These are phyloP conservation scores for Zaprionus taronus DNA, from an alignment of 1,140 invertebrate genomes.

Conservation along the genomic window DNA sequence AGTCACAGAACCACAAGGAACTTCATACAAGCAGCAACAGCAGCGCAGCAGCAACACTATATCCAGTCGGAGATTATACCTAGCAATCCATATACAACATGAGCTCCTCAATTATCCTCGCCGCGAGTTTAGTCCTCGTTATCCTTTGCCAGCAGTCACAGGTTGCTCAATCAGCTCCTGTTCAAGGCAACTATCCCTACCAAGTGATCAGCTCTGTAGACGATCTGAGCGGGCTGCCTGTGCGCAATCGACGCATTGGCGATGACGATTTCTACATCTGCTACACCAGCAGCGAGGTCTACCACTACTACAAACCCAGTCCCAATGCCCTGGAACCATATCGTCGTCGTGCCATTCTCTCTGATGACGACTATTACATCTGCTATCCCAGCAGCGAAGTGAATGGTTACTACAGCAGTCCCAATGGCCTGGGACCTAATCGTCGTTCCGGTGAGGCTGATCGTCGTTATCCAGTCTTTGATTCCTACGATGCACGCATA, in stretches of 20 bases:
- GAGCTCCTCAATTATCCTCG: conserved; percentile 38
- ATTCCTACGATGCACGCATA: conserved; percentile 49
- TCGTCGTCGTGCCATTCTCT: conserved; percentile 27
- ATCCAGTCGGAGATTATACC: not conserved
- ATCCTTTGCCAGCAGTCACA: not conserved
- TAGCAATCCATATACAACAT: conserved; percentile 44
- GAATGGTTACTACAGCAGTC: conserved; percentile 42
- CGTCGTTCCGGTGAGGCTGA: conserved; percentile 40
- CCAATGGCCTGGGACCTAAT: conserved; percentile 18
- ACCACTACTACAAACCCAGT: conserved; percentile 34
- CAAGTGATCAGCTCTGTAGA: conserved; percentile 41
- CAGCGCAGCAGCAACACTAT: not conserved
- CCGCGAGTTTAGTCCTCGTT: conserved; percentile 26
- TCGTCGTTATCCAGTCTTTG: conserved; percentile 11
- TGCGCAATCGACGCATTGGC: conserved; percentile 58
- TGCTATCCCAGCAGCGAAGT: conserved; percentile 72
- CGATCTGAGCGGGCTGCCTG: conserved; percentile 59
- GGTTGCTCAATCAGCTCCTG: conserved; percentile 35
- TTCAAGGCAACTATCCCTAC: conserved; percentile 8
- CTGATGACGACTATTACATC: conserved; percentile 56
- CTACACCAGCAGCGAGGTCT: conserved; percentile 68
- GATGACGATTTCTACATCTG: conserved; percentile 63
- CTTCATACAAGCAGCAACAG: conserved; percentile 32
- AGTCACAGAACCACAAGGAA: conserved; percentile 67
- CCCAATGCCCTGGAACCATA: conserved; percentile 23